phyloP scores from a whole-genome alignment of 2,113 vertebrate genomes.

The Eurystomus gularis region DNA sequence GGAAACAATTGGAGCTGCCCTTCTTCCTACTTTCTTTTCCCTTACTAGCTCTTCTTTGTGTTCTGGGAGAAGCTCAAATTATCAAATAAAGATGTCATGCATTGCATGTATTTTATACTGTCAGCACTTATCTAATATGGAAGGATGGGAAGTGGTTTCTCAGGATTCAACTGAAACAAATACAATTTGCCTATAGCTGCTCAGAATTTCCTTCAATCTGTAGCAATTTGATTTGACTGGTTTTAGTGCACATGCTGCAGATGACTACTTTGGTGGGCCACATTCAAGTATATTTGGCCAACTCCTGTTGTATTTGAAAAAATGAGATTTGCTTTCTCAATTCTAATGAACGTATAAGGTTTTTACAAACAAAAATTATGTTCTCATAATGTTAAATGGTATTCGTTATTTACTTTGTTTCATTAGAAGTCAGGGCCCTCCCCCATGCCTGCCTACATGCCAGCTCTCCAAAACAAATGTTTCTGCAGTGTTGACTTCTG shows the following conservation, averaged over 20 bases:
- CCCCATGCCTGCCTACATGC: background rate
- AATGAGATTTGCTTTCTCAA: constrained; percentile 27
- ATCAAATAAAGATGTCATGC: background rate
- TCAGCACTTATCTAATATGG: background rate
- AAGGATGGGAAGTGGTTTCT: background rate
- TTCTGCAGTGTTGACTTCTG: constrained; percentile 1
- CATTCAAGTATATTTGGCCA: background rate
- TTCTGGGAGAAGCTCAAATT: background rate
- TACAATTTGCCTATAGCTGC: background rate
- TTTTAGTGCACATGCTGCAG: background rate
- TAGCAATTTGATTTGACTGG: background rate
- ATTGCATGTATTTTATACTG: background rate
- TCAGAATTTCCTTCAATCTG: background rate
- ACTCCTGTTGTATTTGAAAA: background rate
- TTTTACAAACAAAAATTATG: constrained; percentile 35
- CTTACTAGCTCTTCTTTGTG: background rate
- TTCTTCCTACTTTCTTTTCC: background rate
- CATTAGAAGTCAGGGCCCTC: background rate
- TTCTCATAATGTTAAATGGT: constrained; percentile 8
- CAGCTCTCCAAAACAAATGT: background rate
- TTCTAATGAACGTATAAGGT: background rate
- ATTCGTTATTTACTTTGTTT: background rate
- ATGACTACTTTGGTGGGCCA: background rate
- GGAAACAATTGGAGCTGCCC: background rate
- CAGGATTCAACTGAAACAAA: background rate